phyloP scores from a whole-genome alignment of 2,888 invertebrate species.

The Phymatocera aterrima region DNA sequence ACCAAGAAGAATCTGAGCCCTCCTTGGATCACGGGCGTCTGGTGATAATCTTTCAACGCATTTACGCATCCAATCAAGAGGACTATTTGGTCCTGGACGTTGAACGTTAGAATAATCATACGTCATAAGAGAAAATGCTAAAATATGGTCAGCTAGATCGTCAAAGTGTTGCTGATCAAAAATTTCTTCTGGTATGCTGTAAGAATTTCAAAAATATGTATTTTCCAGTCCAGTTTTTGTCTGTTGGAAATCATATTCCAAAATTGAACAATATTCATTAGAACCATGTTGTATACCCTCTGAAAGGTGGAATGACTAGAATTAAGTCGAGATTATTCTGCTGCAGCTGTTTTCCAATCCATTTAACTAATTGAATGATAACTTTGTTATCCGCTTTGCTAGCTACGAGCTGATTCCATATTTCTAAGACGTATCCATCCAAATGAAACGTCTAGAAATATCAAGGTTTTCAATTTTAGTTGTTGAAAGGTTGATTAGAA shows the following conservation, averaged over 20 bases:
- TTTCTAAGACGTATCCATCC: constrained; percentile 93
- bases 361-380: constrained; percentile 81
- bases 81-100: constrained; percentile 93
- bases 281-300: constrained; percentile 74
- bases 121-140: constrained; percentile 96
- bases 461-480: constrained; percentile 76
- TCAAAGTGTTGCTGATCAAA: constrained; percentile 88
- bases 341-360: constrained; percentile 77
- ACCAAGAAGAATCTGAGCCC: constrained; percentile 90
- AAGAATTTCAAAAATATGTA: constrained; percentile 47
- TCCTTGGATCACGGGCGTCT: constrained; percentile 77
- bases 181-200: constrained; percentile 75
- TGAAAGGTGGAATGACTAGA: constrained; percentile 88
- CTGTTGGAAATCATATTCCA: constrained; percentile 48
- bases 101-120: constrained; percentile 93
- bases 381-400: constrained; percentile 78
- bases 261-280: not conserved
- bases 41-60: constrained; percentile 87
- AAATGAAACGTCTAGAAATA: constrained; percentile 86
- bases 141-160: constrained; percentile 85
- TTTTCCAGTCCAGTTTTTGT: constrained; percentile 48
- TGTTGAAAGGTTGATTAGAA: constrained; percentile 82
- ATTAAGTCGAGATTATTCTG: constrained; percentile 78
- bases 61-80: constrained; percentile 87
- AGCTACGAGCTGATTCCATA: constrained; percentile 89